Evolutionary conservation across 2,113 vertebrate species (phyloP).

Genomic region (Callorhinus ursinus): DNA sequence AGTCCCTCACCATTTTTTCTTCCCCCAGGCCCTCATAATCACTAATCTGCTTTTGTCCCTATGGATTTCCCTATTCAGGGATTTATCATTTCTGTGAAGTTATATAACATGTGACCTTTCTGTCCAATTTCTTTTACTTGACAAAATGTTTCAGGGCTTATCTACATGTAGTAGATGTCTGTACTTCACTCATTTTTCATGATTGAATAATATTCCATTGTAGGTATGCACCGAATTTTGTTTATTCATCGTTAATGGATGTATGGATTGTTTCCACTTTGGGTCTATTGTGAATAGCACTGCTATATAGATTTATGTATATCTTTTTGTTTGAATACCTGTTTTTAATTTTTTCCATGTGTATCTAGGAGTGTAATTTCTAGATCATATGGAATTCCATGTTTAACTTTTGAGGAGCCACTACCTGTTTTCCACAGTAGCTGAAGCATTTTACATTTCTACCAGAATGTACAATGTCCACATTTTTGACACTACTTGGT

Average conservation of each 20-base stretch:
- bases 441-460: not conserved
- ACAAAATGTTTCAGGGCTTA: not conserved
- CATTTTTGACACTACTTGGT: not conserved
- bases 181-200: not conserved
- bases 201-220: not conserved
- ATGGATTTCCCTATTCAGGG: not conserved
- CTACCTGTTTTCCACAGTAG: not conserved
- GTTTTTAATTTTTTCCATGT: not conserved
- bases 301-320: not conserved
- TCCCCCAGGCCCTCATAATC: accelerated
- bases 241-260: not conserved
- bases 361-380: not conserved
- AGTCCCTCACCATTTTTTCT: not conserved
- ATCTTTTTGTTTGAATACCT: not conserved
- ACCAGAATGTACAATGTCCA: not conserved
- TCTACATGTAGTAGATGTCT: not conserved
- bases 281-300: not conserved
- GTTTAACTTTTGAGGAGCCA: not conserved
- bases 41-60: not conserved
- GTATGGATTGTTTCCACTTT: not conserved
- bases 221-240: not conserved
- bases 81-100: not conserved
- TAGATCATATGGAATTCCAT: not conserved
- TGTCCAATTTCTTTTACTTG: not conserved
- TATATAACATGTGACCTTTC: not conserved